Conservation (phyloP, 2,797 vertebrate genomes). For the Bufotes viridis region DNA sequence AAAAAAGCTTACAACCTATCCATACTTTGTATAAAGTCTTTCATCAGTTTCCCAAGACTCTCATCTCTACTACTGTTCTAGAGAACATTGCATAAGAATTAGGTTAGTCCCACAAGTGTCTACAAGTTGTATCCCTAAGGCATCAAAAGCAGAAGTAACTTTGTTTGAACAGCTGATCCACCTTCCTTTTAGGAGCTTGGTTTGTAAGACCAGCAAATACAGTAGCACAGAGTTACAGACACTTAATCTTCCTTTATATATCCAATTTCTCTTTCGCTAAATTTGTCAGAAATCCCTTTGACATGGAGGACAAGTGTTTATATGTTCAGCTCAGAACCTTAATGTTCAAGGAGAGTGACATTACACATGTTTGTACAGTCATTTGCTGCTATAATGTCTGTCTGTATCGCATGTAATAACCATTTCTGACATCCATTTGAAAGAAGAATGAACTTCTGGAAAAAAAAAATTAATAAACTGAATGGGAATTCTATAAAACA, state of each 20-base stretch:
- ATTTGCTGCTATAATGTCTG: not conserved
- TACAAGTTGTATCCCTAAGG: constrained; percentile 17
- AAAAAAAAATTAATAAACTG: not conserved
- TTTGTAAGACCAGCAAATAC: constrained; percentile 9
- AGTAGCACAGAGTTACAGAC: not conserved
- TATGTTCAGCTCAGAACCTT: constrained; percentile 5
- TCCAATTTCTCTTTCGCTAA: constrained; percentile 5
- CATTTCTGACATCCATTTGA: not conserved
- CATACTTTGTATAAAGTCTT: not conserved
- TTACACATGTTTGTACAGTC: constrained; percentile 2
- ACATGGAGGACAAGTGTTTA: constrained; percentile 23
- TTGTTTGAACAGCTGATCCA: constrained; percentile 47
- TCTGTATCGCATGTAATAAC: constrained; percentile 20
- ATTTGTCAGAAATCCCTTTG: constrained; percentile 17
- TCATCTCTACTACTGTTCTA: not conserved
- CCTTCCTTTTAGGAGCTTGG: constrained; percentile 29
- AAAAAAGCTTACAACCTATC: not conserved
- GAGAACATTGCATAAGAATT: constrained; percentile 16
- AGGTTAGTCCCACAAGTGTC: constrained; percentile 23
- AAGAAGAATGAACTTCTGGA: constrained; percentile 12
- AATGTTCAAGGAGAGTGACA: not conserved
- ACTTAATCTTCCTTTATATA: constrained; percentile 25
- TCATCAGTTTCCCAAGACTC: not conserved
- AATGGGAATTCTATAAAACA: not conserved
- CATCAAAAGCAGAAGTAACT: constrained; percentile 24